phyloP scores from a whole-genome alignment of 2,797 vertebrate genomes.

The Cygnus olor region DNA sequence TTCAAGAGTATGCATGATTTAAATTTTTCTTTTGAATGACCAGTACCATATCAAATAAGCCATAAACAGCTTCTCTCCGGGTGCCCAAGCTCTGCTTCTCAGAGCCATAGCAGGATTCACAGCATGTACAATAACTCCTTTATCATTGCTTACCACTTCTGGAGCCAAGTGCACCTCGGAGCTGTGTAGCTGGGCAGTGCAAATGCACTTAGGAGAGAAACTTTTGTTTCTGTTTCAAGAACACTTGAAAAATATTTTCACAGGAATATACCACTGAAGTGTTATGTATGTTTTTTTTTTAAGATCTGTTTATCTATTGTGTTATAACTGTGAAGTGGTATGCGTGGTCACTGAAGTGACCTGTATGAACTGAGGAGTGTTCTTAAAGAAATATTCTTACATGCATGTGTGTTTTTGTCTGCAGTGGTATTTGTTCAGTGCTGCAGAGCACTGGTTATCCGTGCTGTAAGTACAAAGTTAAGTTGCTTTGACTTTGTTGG shows the following conservation, averaged over 20 bases:
- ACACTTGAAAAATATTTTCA: not conserved
- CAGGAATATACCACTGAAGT: not conserved
- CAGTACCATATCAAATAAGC: not conserved
- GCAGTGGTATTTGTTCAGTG: not conserved
- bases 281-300: not conserved
- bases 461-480: not conserved
- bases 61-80: not conserved
- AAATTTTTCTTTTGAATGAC: not conserved
- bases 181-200: not conserved
- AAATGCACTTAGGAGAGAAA: not conserved
- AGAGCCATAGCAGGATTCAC: not conserved
- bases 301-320: too few relatives aligned
- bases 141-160: too few relatives aligned
- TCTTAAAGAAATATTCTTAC: not conserved
- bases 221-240: not conserved
- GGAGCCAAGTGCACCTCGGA: not conserved
- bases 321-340: too few relatives aligned
- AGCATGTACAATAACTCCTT: not conserved
- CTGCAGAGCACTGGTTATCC: not conserved
- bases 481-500: not conserved
- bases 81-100: not conserved
- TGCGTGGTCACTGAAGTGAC: not conserved
- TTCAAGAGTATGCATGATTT: not conserved
- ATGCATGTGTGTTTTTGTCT: accelerated
- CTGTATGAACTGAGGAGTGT: not conserved